phyloP scores from a whole-genome alignment of 2,797 vertebrate species.

The Silurus aristotelis region DNA sequence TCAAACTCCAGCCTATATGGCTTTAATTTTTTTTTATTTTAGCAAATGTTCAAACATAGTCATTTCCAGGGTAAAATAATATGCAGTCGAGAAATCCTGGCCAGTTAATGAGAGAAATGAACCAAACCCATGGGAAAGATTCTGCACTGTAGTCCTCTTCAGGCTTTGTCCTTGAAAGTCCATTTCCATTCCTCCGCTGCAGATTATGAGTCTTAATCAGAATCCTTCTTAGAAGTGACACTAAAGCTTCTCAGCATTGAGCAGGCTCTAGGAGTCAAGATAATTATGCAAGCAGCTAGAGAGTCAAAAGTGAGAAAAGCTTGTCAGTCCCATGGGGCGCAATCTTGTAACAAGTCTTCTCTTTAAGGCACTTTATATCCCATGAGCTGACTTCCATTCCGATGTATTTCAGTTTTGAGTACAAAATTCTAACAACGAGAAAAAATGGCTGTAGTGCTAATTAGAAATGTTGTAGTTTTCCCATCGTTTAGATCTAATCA shows the following conservation, averaged over 20 bases:
- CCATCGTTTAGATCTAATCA: constrained; percentile 42
- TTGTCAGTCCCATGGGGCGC: not conserved
- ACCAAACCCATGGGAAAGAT: constrained; percentile 13
- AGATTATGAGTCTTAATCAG: constrained; percentile 57
- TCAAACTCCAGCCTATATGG: not conserved
- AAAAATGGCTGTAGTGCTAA: not conserved
- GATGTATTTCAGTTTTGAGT: not conserved
- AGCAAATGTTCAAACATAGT: constrained; percentile 5
- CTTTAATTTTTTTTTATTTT: not conserved
- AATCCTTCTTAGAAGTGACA: constrained; percentile 56
- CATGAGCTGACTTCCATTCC: constrained; percentile 5
- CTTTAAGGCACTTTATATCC: constrained; percentile 15
- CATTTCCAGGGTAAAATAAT: not conserved
- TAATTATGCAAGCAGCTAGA: constrained; percentile 51
- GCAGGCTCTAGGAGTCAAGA: constrained; percentile 41
- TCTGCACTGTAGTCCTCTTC: constrained; percentile 10
- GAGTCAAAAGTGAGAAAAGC: constrained; percentile 49
- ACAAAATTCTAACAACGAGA: constrained; percentile 1
- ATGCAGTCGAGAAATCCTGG: constrained; percentile 21
- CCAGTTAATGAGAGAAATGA: constrained; percentile 20
- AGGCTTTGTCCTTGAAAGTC: constrained; percentile 51
- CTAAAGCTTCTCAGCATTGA: constrained; percentile 49
- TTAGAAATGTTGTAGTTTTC: constrained; percentile 36
- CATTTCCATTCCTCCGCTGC: constrained; percentile 45
- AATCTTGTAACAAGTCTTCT: constrained; percentile 32